These are phyloP conservation scores for Subanguina moxae DNA, from an alignment of 1,140 invertebrate species.

Conservation along the genomic window DNA sequence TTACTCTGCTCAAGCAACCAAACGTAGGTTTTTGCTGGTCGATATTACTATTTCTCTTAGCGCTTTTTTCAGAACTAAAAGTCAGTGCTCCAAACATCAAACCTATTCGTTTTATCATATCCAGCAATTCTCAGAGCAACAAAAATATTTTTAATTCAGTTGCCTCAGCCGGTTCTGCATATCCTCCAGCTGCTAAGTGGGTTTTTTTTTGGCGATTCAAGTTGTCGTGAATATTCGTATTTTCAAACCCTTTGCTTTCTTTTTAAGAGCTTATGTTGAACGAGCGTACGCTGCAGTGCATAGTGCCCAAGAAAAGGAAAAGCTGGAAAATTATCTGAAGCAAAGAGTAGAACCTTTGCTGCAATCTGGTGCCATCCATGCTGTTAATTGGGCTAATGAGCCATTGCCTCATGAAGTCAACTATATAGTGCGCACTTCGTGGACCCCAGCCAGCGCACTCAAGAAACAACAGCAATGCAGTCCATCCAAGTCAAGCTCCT, in stretches of 20 bases:
- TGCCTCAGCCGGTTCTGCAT: conserved; percentile 1
- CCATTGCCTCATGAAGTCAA: conserved; percentile 43
- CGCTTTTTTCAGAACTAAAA: conserved; percentile 7
- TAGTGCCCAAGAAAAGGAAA: conserved; percentile 28
- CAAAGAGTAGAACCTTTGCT: conserved; percentile 34
- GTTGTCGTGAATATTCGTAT: neutral
- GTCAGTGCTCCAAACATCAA: conserved; percentile 1
- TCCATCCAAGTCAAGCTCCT: no score
- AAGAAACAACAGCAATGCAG: conserved; percentile 3
- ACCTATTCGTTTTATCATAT: conserved; percentile 13
- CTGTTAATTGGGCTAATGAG: conserved; percentile 43
- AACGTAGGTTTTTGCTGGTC: neutral
- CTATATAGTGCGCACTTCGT: conserved; percentile 28
- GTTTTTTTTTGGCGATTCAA: neutral
- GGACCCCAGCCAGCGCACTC: conserved; percentile 31
- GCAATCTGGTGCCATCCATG: conserved; percentile 42
- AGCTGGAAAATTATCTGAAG: conserved; percentile 34
- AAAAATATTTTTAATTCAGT: neutral
- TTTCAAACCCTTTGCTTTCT: neutral
- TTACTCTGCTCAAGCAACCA: neutral
- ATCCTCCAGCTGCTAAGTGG: conserved; percentile 2
- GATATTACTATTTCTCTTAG: neutral
- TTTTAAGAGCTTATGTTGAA: conserved; percentile 34
- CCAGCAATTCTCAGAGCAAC: conserved; percentile 5
- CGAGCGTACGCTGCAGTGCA: conserved; percentile 37